These are phyloP conservation scores for Laticauda colubrina DNA, from an alignment of 2,113 vertebrate genomes.

Conservation along the genomic window DNA sequence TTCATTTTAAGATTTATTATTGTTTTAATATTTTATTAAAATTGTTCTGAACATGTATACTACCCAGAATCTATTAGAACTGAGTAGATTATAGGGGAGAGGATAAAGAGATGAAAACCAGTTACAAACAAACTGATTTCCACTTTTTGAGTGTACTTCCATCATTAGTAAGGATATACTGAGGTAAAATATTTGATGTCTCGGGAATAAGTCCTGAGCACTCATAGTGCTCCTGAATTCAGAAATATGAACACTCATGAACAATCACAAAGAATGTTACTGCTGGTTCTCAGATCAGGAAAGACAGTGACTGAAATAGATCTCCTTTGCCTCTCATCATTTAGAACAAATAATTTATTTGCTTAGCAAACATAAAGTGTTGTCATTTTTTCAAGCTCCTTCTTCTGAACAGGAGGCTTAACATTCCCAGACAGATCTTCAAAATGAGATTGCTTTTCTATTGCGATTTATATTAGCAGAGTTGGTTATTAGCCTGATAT, in stretches of 20 bases:
- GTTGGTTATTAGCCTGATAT: conserved; percentile 69
- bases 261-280: neutral
- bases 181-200: conserved; percentile 24
- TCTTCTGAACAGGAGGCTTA: conserved; percentile 47
- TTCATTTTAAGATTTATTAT: neutral
- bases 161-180: neutral
- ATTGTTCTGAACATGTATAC: neutral
- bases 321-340: conserved; percentile 38
- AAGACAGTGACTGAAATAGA: conserved; percentile 48
- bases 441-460: conserved; percentile 50
- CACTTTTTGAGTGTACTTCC: conserved; percentile 10
- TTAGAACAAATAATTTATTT: conserved; percentile 63
- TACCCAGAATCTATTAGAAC: neutral
- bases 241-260: neutral
- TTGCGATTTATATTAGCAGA: conserved; percentile 60
- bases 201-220: neutral
- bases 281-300: conserved; percentile 34
- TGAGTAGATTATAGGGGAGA: neutral
- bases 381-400: conserved; percentile 44
- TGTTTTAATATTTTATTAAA: neutral
- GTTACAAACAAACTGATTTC: neutral
- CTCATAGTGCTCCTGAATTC: neutral
- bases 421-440: conserved; percentile 49
- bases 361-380: conserved; percentile 48
- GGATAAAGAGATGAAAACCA: neutral